phyloP scores from a whole-genome alignment of 2,797 vertebrate species.

The Leptoclinus maculatus region DNA sequence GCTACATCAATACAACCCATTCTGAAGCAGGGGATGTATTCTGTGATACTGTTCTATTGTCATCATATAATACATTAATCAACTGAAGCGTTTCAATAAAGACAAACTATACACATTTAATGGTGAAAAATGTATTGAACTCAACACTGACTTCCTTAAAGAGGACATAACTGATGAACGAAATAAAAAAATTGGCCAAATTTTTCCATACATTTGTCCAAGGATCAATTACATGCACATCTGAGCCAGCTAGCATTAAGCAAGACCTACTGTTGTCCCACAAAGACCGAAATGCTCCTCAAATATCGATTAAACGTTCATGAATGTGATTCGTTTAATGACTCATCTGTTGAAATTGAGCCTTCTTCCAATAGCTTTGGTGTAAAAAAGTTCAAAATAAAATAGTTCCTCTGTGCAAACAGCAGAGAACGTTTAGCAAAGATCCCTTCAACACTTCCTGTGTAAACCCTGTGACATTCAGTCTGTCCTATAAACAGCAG shows the following conservation, averaged over 20 bases:
- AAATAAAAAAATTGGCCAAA: constrained; percentile 33
- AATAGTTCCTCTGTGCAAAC: constrained; percentile 32
- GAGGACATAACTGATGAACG: constrained; percentile 50
- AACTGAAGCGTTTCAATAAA: background rate
- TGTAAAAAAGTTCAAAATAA: constrained; percentile 40
- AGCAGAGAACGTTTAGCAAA: constrained; percentile 46
- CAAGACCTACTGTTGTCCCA: constrained; percentile 41
- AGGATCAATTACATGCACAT: constrained; percentile 54
- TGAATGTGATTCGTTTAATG: constrained; percentile 29
- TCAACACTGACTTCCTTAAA: constrained; percentile 65
- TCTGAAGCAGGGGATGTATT: background rate
- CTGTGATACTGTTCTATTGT: background rate
- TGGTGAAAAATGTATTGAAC: constrained; percentile 75
- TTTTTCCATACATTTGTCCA: constrained; percentile 35
- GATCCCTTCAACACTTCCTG: constrained; percentile 22
- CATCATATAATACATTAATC: background rate
- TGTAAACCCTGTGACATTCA: constrained; percentile 66
- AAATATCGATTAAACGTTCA: constrained; percentile 37
- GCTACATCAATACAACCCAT: background rate
- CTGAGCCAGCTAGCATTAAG: constrained; percentile 11
- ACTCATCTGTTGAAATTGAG: constrained; percentile 31
- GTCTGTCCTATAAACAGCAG: constrained; percentile 47
- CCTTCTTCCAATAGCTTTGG: constrained; percentile 62
- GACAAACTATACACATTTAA: constrained; percentile 13
- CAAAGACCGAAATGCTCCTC: constrained; percentile 40